phyloP scores from a whole-genome alignment of 2,797 vertebrate species.

The Neomorphus geoffroyi region DNA sequence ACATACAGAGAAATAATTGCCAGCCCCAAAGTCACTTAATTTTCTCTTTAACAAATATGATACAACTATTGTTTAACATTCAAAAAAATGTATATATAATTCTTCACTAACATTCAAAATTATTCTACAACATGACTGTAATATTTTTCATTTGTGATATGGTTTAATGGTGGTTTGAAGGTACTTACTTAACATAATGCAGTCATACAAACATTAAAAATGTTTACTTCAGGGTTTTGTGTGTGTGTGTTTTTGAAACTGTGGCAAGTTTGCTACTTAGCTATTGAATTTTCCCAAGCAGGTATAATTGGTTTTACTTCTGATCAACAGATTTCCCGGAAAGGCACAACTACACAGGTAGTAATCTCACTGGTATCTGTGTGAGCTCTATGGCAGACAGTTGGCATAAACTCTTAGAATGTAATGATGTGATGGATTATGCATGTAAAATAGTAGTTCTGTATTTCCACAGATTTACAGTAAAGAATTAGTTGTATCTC shows the following conservation, averaged over 20 bases:
- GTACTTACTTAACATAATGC: not conserved
- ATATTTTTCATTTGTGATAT: not conserved
- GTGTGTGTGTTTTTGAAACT: not conserved
- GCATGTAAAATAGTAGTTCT: not conserved
- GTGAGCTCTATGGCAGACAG: not conserved
- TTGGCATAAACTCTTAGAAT: slow-evolving; percentile 11
- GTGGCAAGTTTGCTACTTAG: not conserved
- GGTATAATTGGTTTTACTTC: not conserved
- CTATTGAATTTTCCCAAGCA: not conserved
- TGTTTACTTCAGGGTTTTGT: not conserved
- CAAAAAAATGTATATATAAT: not conserved
- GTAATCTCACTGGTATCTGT: not conserved
- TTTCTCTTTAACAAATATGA: not conserved
- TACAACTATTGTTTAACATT: not conserved
- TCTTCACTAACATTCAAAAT: not conserved
- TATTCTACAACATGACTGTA: not conserved
- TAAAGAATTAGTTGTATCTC: not conserved
- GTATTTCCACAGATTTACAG: not conserved
- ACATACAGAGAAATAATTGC: not conserved
- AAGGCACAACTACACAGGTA: not conserved
- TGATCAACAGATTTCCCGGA: slow-evolving; percentile 8
- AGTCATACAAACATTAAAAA: not conserved
- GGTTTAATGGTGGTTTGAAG: not conserved
- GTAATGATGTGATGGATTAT: not conserved
- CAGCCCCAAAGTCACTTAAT: not conserved